These are phyloP conservation scores for Musca vetustissima DNA, from an alignment of 1,140 invertebrate species.

Conservation along the genomic window DNA sequence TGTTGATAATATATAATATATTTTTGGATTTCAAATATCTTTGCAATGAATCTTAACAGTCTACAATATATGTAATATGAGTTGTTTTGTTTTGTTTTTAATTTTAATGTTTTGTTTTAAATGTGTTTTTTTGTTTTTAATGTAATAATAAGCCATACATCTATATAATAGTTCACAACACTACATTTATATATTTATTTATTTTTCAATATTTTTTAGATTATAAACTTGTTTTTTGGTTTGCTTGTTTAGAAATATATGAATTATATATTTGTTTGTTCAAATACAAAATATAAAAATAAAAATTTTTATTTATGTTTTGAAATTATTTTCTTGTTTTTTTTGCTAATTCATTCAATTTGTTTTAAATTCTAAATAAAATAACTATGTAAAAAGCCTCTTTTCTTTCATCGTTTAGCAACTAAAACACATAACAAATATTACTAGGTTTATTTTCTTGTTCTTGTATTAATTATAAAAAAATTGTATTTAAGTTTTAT, in stretches of 20 bases:
- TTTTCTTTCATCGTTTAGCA: neutral
- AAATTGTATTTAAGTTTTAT: neutral
- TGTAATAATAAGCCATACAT: constrained; percentile 13
- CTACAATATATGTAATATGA: neutral
- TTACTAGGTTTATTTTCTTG: neutral
- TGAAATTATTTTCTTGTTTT: no score
- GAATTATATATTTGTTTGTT: no score
- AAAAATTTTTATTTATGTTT: no score
- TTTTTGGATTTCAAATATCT: no score
- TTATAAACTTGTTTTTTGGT: neutral
- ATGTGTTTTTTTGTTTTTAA: constrained; percentile 1
- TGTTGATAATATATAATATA: no score
- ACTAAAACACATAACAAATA: neutral
- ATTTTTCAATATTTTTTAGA: neutral
- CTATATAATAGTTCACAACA: constrained; percentile 17
- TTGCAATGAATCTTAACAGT: no score
- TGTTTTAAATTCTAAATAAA: neutral
- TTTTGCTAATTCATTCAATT: no score
- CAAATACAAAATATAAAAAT: no score
- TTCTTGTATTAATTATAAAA: neutral
- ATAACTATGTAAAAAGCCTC: constrained; percentile 20
- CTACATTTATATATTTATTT: constrained; percentile 19
- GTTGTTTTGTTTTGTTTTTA: no score
- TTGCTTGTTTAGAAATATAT: no score
- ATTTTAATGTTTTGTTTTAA: no score